Evolutionary conservation across 2,888 invertebrate genomes (phyloP), one percentile per base, ranked within the genome.

Genomic region (Chalcosyrphus nemorum): DNA sequence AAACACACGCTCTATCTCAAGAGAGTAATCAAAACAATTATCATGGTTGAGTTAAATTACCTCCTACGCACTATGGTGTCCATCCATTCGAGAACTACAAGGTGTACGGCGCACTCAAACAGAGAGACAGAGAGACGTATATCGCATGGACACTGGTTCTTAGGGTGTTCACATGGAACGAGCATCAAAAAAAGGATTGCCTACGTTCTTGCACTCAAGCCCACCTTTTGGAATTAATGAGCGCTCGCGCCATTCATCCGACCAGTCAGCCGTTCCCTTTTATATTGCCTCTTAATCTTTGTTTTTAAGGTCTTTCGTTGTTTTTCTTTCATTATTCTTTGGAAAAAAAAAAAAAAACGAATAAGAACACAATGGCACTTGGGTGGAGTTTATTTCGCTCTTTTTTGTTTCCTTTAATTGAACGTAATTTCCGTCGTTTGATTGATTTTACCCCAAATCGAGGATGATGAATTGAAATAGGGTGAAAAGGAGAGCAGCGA

Each of bases 201-300:
- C 80, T 66, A 80, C 80, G 80, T 80, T 80, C 65, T 65, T 2
- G 2, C 3, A 4, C 24, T 24, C 41, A 50, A 61, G 74, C 80
- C 74, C 74, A 80, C 80, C 66, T 74, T 52, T 80, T 72, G 74
- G n/a, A 80, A 68, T 80, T 80, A 80, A 80, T 80, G 74, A 74
- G 45, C 35, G 15, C 24, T n/a, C n/a, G 29, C 29, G 5, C 29
- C 29, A 29, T n/a, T n/a, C n/a, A n/a, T n/a, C n/a, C n/a, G n/a
- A n/a, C n/a, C n/a, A n/a, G 4, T 4, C 32, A 29, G 56, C 47
- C 70, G 70, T 70, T 47, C 70, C 70, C 70, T 70, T 57, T n/a
- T n/a, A n/a, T 57, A 21, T 13, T 45, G 45, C 21, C n/a, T 45
- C 32, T 54, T 56, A 29, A 32, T 54, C 41, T 56, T 54, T 68